Percentiles rank a stretch among this genome's conserved stretches.
phyloP scores from a whole-genome alignment of 2,888 invertebrate species.

The Dorcus hopei region DNA sequence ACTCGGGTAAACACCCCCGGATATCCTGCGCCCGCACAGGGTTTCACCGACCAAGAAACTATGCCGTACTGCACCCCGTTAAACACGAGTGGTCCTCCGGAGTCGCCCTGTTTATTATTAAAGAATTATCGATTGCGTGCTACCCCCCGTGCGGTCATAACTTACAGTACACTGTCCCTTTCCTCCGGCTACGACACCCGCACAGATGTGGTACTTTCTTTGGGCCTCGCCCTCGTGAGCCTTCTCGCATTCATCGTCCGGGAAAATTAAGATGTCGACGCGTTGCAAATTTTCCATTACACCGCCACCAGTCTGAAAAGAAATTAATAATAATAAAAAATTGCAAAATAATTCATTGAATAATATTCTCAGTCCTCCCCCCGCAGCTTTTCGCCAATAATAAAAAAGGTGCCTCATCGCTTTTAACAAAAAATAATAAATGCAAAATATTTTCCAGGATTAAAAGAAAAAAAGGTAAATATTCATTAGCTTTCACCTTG shows the following conservation, averaged over 20 bases:
- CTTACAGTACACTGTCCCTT: constrained; percentile 48
- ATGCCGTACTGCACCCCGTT: constrained; percentile 46
- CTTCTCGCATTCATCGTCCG: constrained; percentile 28
- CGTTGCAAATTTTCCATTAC: constrained; percentile 42
- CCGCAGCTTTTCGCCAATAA: too few species aligned
- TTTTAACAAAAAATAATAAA: too few species aligned
- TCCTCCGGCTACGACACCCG: constrained; percentile 47
- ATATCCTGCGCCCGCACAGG: constrained; percentile 46
- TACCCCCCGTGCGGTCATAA: neutral
- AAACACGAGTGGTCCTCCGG: constrained; percentile 49
- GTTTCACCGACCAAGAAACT: constrained; percentile 51
- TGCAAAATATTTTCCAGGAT: too few species aligned
- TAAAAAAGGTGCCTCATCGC: too few species aligned
- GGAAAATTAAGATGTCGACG: constrained; percentile 43
- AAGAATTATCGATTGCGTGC: too few species aligned
- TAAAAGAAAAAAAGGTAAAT: too few species aligned
- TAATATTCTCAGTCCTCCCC: too few species aligned
- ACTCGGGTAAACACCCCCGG: constrained; percentile 51
- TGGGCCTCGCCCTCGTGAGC: constrained; percentile 6
- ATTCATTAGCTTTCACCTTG: too few species aligned
- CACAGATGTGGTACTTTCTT: constrained; percentile 37
- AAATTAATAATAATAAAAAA: too few species aligned
- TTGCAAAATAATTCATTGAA: too few species aligned
- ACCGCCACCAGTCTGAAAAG: constrained; percentile 41
- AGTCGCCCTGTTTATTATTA: constrained; percentile 30